Percentiles rank a stretch among this genome's conserved stretches.
phyloP scores from a whole-genome alignment of 2,113 vertebrate species.

The Mobula birostris region DNA sequence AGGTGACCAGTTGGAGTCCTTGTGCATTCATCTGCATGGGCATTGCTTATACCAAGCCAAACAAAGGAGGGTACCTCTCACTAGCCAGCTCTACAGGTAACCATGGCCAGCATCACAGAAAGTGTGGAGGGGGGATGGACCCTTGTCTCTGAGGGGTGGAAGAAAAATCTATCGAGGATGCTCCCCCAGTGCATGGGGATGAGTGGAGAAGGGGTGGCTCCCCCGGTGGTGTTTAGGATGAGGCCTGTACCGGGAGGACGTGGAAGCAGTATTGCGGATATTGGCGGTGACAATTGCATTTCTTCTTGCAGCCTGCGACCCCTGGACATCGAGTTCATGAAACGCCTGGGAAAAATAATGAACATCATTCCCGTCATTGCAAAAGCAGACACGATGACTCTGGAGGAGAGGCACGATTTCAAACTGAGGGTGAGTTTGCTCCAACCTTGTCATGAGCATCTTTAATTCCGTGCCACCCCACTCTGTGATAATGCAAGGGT shows the following conservation, averaged over 20 bases:
- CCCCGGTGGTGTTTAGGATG: no score
- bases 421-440: slow-evolving; percentile 78
- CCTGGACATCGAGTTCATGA: slow-evolving; percentile 92
- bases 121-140: not conserved
- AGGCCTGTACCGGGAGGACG: no score
- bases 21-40: not conserved
- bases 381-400: slow-evolving; percentile 91
- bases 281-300: not conserved
- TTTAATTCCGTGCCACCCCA: no score
- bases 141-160: no score
- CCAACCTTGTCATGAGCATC: not conserved
- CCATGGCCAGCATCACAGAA: not conserved
- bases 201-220: no score
- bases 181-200: no score
- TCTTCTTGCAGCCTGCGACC: slow-evolving; percentile 69
- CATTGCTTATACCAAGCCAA: not conserved
- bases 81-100: not conserved
- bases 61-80: not conserved
- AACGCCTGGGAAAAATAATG: slow-evolving; percentile 86
- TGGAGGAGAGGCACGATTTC: slow-evolving; percentile 87
- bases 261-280: slow-evolving; percentile 33
- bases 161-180: no score
- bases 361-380: slow-evolving; percentile 94
- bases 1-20: no score
- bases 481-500: no score